Conservation (phyloP, 1,140 invertebrate species). For the Nasonia longicornis region DNA sequence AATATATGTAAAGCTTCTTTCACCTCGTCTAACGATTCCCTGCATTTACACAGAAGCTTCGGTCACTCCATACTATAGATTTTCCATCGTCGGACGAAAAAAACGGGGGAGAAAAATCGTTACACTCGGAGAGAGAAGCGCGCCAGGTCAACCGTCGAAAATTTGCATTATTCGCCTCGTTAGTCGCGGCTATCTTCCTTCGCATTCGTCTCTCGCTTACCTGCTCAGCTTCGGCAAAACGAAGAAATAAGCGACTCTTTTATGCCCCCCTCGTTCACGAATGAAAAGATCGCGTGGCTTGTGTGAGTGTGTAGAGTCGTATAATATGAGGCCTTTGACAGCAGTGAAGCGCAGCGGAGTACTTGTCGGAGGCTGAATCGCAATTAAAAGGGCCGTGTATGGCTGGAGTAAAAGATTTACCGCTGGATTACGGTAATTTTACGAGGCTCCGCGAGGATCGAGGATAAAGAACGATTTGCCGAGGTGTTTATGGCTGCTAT, state of each 20-base stretch:
- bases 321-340: background rate
- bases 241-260: background rate
- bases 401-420: background rate
- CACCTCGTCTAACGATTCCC: too few species aligned
- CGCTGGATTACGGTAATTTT: background rate
- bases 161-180: constrained; percentile 1
- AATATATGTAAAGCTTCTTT: too few species aligned
- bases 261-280: background rate
- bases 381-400: background rate
- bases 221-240: background rate
- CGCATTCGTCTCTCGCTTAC: background rate
- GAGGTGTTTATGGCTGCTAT: too few species aligned
- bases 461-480: too few species aligned
- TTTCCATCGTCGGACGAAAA: background rate
- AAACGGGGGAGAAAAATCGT: background rate
- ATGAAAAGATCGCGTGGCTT: background rate
- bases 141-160: background rate
- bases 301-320: too few species aligned
- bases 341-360: background rate
- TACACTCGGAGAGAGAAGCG: background rate
- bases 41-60: too few species aligned
- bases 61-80: background rate
- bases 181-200: background rate
- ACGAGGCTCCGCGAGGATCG: too few species aligned
- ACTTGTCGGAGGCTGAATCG: background rate